Conservation (phyloP, 2,113 vertebrate genomes). For the Cyrtonyx montezumae region DNA sequence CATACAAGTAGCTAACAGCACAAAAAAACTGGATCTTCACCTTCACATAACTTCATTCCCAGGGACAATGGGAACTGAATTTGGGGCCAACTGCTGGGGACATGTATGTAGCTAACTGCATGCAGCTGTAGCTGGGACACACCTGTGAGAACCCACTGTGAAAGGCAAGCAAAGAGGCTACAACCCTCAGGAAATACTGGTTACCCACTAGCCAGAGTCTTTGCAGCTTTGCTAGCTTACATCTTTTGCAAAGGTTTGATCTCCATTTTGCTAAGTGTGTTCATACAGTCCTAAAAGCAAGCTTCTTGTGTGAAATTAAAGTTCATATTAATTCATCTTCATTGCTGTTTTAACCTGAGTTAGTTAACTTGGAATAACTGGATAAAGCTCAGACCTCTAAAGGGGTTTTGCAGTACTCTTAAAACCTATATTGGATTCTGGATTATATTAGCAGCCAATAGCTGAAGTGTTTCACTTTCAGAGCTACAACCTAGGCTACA, state of each 20-base stretch:
- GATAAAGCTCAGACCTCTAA: neutral
- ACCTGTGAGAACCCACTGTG: neutral
- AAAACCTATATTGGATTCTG: neutral
- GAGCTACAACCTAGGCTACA: neutral
- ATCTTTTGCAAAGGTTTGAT: neutral
- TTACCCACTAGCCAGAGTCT: neutral
- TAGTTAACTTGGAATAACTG: neutral
- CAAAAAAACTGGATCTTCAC: neutral
- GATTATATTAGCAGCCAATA: neutral
- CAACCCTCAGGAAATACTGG: slow-evolving; percentile 10
- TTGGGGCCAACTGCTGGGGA: neutral
- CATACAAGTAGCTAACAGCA: neutral
- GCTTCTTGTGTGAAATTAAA: neutral
- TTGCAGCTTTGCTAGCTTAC: slow-evolving; percentile 2
- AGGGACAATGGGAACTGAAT: neutral
- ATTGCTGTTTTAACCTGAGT: neutral
- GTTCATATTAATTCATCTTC: neutral
- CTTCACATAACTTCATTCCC: neutral
- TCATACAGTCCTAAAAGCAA: neutral
- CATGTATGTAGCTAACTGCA: neutral
- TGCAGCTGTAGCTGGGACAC: neutral
- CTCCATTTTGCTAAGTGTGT: neutral
- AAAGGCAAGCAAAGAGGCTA: neutral
- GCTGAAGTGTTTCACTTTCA: neutral
- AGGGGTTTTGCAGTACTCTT: neutral